These are phyloP conservation scores for Clarias fuscus DNA, from an alignment of 2,797 vertebrate genomes.

Conservation along the genomic window DNA sequence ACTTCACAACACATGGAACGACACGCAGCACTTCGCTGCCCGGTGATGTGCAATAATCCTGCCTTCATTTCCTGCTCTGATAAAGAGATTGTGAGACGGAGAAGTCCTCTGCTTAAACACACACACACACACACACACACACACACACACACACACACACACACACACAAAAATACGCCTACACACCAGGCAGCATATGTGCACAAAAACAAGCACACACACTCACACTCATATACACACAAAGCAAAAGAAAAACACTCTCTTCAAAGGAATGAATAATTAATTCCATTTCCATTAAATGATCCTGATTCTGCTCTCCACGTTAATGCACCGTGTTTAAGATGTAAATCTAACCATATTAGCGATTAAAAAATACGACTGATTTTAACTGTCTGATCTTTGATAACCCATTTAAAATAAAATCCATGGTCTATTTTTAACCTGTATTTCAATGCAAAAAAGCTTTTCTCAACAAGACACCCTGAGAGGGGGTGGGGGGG, in stretches of 20 bases:
- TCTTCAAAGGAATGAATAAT: neutral
- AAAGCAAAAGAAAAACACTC: neutral
- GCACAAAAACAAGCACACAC: no score
- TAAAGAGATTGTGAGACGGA: slow-evolving; percentile 33
- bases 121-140: slow-evolving; percentile 13
- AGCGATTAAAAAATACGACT: neutral
- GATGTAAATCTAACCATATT: neutral
- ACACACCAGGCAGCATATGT: neutral
- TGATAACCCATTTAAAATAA: neutral
- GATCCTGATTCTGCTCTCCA: neutral
- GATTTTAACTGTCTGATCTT: neutral
- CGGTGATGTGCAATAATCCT: slow-evolving; percentile 38
- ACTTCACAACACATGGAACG: neutral
- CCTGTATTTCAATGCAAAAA: neutral
- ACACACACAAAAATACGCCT: neutral
- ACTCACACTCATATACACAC: neutral
- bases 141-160: slow-evolving; percentile 10
- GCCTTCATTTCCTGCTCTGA: slow-evolving; percentile 43
- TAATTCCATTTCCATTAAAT: slow-evolving; percentile 7
- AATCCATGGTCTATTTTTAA: no score
- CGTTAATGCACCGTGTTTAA: neutral
- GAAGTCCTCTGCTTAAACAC: slow-evolving; percentile 6
- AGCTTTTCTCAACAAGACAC: neutral
- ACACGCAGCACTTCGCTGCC: neutral
- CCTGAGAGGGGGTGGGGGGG: no score